These are phyloP conservation scores for Scaptomyza caliginosa DNA, from an alignment of 2,888 invertebrate species.

Conservation along the genomic window DNA sequence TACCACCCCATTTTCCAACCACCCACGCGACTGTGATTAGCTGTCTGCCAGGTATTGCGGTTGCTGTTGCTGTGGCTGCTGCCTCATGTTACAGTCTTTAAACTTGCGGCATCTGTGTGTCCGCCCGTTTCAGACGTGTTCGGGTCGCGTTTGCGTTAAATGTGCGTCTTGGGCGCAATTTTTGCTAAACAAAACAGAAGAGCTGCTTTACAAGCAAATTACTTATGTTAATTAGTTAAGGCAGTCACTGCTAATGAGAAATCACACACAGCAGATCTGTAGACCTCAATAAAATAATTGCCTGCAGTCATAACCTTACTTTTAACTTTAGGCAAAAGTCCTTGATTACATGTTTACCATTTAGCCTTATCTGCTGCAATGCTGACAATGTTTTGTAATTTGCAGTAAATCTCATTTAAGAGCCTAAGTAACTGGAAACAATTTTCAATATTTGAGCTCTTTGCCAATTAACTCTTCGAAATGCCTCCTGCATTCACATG, in stretches of 20 bases:
- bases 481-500: neutral
- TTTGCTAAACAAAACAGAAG: neutral
- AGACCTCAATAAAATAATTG: constrained; percentile 38
- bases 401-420: neutral
- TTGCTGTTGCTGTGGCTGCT: constrained; percentile 8
- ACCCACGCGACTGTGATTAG: constrained; percentile 48
- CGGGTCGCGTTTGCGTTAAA: constrained; percentile 40
- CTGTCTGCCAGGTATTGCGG: constrained; percentile 36
- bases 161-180: constrained; percentile 52
- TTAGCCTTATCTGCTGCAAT: neutral
- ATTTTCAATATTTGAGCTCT: neutral
- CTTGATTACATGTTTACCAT: constrained; percentile 11
- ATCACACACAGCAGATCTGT: constrained; percentile 44
- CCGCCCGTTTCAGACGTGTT: neutral
- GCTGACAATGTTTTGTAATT: neutral
- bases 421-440: neutral
- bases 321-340: constrained; percentile 8
- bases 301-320: constrained; percentile 24
- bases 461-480: neutral
- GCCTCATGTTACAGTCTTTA: constrained; percentile 39
- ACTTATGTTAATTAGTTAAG: constrained; percentile 76
- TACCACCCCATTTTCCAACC: constrained; percentile 18
- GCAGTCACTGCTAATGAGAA: constrained; percentile 63
- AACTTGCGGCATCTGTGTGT: constrained; percentile 40
- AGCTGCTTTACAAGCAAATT: constrained; percentile 58